Percentiles rank a stretch among this genome's conserved stretches.
phyloP scores from a whole-genome alignment of 2,888 invertebrate species.

The Mellilla xanthometata region DNA sequence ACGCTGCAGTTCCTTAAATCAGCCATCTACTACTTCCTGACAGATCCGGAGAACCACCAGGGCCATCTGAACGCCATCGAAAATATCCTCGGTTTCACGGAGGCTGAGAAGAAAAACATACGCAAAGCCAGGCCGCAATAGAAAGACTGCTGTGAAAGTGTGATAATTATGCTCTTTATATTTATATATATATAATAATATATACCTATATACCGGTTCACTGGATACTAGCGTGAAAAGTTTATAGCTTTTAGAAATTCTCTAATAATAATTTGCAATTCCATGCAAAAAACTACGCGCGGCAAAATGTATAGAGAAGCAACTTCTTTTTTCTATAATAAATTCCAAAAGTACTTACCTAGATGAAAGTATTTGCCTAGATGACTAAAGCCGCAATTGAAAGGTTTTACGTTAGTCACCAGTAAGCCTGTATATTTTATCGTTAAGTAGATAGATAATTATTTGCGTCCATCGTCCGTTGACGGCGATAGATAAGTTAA shows the following conservation, averaged over 20 bases:
- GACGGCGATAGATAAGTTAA: slow-evolving; percentile 29
- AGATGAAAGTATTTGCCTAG: too few relatives aligned
- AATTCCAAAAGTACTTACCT: too few relatives aligned
- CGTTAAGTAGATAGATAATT: slow-evolving; percentile 45
- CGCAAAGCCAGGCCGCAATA: slow-evolving; percentile 85
- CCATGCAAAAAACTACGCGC: too few relatives aligned
- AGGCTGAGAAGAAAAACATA: slow-evolving; percentile 90
- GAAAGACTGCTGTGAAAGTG: slow-evolving; percentile 66
- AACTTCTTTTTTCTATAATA: too few relatives aligned
- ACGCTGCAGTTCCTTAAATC: slow-evolving; percentile 96
- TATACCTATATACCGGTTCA: too few relatives aligned
- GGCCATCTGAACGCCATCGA: slow-evolving; percentile 95
- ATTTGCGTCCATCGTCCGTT: slow-evolving; percentile 50
- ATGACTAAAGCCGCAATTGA: too few relatives aligned
- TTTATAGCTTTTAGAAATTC: too few relatives aligned
- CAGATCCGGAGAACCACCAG: slow-evolving; percentile 93
- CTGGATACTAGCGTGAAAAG: too few relatives aligned
- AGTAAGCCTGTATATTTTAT: too few relatives aligned
- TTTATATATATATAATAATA: slow-evolving; percentile 32
- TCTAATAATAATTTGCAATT: too few relatives aligned
- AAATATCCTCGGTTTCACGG: slow-evolving; percentile 94
- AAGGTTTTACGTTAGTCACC: too few relatives aligned
- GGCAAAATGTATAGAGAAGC: too few relatives aligned
- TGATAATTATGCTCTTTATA: slow-evolving; percentile 58
- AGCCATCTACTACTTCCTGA: slow-evolving; percentile 95